Percentiles rank a stretch among this genome's conserved stretches.
Conservation (phyloP, 2,888 invertebrate species). For the Alcis repandata region DNA sequence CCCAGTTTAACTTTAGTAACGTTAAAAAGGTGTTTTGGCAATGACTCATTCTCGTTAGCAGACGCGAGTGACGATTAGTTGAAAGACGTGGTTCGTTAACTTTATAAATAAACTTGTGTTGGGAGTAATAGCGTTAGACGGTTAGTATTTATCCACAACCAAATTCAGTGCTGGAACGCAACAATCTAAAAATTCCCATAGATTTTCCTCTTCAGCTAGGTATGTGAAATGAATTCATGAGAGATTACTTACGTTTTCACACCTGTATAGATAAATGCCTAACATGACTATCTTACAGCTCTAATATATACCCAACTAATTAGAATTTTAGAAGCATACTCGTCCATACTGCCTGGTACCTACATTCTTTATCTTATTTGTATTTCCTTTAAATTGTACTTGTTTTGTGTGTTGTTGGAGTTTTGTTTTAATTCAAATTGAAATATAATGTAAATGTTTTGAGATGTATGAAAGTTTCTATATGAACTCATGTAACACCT, state of each 20-base stretch:
- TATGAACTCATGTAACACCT: too few species aligned
- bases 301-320: not conserved
- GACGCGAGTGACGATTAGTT: constrained; percentile 59
- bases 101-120: constrained; percentile 58
- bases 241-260: not conserved
- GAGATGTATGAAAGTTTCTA: too few species aligned
- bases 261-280: not conserved
- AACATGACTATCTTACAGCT: not conserved
- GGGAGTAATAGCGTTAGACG: not conserved
- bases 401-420: too few species aligned
- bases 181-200: not conserved
- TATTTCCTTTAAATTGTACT: not conserved
- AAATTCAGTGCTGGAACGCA: not conserved
- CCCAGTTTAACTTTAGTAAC: constrained; percentile 65
- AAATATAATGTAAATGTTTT: too few species aligned
- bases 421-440: too few species aligned
- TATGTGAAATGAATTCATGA: not conserved
- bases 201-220: not conserved
- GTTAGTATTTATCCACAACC: not conserved
- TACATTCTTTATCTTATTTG: not conserved
- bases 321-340: not conserved
- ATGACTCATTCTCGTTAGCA: constrained; percentile 71
- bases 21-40: constrained; percentile 60
- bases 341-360: not conserved
- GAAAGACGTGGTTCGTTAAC: constrained; percentile 55